These are phyloP conservation scores for Megaleporinus macrocephalus DNA, from an alignment of 2,113 vertebrate genomes.

Conservation along the genomic window DNA sequence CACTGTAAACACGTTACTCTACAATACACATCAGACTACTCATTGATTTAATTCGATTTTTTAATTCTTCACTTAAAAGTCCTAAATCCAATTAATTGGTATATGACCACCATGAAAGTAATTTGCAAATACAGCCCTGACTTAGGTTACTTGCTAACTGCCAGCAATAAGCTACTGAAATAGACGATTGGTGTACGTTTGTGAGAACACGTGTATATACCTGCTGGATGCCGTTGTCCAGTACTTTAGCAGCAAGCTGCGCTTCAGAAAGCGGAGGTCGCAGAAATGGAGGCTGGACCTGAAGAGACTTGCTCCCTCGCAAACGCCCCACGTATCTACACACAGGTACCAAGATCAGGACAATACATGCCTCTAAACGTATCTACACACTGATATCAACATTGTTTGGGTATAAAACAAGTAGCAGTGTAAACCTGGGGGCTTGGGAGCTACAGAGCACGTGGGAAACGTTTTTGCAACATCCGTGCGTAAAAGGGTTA, in stretches of 20 bases:
- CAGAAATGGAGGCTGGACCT: constrained; percentile 91
- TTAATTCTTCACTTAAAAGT: too few species aligned
- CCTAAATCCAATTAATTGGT: too few species aligned
- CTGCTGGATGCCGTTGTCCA: constrained; percentile 96
- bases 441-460: constrained; percentile 95
- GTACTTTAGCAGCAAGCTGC: constrained; percentile 85
- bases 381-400: not conserved
- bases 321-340: constrained; percentile 88
- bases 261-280: constrained; percentile 84
- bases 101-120: too few species aligned
- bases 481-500: constrained; percentile 96
- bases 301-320: constrained; percentile 78
- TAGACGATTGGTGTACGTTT: not conserved
- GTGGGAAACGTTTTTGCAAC: constrained; percentile 88
- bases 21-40: too few species aligned
- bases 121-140: too few species aligned
- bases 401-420: not conserved
- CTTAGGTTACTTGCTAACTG: too few species aligned
- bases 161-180: not conserved
- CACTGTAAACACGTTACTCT: too few species aligned
- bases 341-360: not conserved
- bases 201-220: constrained; percentile 66
- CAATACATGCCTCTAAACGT: not conserved
- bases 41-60: too few species aligned
- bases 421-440: constrained; percentile 81